These are phyloP conservation scores for Phylloscopus collybita DNA, from an alignment of 2,797 vertebrate species.

Conservation along the genomic window DNA sequence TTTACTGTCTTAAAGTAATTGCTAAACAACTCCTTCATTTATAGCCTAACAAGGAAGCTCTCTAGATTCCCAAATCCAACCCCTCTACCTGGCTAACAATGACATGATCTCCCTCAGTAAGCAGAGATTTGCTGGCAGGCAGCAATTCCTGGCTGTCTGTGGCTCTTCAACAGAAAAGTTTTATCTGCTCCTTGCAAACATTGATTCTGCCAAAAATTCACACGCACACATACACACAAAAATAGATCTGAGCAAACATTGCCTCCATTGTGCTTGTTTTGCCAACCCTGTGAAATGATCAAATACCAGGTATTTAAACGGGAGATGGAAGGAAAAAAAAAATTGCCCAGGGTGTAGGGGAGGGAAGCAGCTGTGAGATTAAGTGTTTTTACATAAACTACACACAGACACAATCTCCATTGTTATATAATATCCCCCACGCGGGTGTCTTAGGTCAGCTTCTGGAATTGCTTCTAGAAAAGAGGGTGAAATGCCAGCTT, in stretches of 20 bases:
- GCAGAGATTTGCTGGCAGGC: slow-evolving; percentile 76
- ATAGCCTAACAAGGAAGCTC: slow-evolving; percentile 64
- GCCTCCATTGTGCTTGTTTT: slow-evolving; percentile 74
- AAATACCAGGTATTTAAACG: slow-evolving; percentile 66
- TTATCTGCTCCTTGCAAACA: slow-evolving; percentile 79
- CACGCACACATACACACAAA: slow-evolving; percentile 2
- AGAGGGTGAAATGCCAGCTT: neutral
- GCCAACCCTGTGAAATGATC: slow-evolving; percentile 71
- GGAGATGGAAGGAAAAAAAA: slow-evolving; percentile 28
- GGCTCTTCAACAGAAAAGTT: slow-evolving; percentile 73
- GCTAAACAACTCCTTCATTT: slow-evolving; percentile 71
- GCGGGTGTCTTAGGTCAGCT: neutral
- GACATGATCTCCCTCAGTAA: slow-evolving; percentile 66
- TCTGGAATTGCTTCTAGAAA: neutral
- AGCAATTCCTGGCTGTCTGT: slow-evolving; percentile 66
- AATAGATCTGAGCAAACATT: slow-evolving; percentile 73
- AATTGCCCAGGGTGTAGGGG: slow-evolving; percentile 1
- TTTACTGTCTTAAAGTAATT: slow-evolving; percentile 69
- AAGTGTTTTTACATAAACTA: slow-evolving; percentile 57
- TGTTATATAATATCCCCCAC: slow-evolving; percentile 16
- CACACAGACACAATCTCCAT: neutral
- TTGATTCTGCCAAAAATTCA: slow-evolving; percentile 74
- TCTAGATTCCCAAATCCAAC: slow-evolving; percentile 35
- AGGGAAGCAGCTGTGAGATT: slow-evolving; percentile 52
- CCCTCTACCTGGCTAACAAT: slow-evolving; percentile 73